Evolutionary conservation across 2,888 invertebrate genomes (phyloP).

Genomic region (Tachina fera): DNA sequence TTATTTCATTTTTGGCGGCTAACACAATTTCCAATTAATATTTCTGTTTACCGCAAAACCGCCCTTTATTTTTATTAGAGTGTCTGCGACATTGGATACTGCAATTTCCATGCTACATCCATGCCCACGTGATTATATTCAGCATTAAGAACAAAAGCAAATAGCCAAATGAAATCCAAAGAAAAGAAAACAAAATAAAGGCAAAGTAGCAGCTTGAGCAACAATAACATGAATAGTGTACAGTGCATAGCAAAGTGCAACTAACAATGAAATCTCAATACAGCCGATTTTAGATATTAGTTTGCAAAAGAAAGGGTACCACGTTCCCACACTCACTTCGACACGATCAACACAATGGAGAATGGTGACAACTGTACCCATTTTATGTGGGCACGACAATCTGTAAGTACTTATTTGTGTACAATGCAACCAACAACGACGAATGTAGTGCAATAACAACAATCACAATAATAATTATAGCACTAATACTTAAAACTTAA

Average conservation of each 20-base stretch:
- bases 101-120: conserved; percentile 7
- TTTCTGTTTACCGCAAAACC: too few relatives aligned
- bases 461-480: conserved; percentile 9
- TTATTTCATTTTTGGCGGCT: too few relatives aligned
- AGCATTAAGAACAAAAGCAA: conserved; percentile 5
- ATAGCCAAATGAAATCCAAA: conserved; percentile 1
- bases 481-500: conserved; percentile 4
- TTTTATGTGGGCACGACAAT: conserved; percentile 61
- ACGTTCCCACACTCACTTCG: conserved; percentile 78
- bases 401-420: conserved; percentile 55
- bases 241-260: conserved; percentile 40
- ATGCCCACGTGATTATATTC: neutral
- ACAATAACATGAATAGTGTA: conserved; percentile 41
- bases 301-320: conserved; percentile 77
- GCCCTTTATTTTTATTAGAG: conserved; percentile 51
- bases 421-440: conserved; percentile 30
- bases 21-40: too few relatives aligned
- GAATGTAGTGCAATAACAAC: conserved; percentile 29
- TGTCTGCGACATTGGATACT: conserved; percentile 13
- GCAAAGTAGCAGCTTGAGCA: conserved; percentile 43
- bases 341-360: conserved; percentile 60
- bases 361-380: conserved; percentile 71
- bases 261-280: conserved; percentile 71
- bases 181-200: conserved; percentile 18
- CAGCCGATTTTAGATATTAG: conserved; percentile 71